Conservation (phyloP, 2,797 vertebrate genomes). For the Cyclopterus lumpus region DNA sequence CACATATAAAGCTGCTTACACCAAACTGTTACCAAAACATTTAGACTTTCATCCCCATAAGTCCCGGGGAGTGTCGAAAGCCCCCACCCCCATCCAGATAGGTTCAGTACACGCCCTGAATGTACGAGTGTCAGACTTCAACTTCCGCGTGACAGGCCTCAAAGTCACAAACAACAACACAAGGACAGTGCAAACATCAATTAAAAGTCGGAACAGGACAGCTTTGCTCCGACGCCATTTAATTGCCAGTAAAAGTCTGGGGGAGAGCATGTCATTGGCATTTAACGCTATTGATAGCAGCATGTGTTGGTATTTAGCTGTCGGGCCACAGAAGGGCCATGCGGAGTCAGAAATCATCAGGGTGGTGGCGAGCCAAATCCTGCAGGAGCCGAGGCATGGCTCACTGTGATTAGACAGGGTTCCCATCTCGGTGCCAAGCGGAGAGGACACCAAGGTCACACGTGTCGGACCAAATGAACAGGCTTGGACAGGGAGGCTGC, state of each 20-base stretch:
- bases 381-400: conserved; percentile 70
- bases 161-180: conserved; percentile 39
- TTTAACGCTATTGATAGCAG: conserved; percentile 74
- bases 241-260: conserved; percentile 70
- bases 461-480: conserved; percentile 32
- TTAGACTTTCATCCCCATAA: not conserved
- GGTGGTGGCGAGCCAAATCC: conserved; percentile 71
- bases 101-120: not conserved
- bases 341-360: conserved; percentile 68
- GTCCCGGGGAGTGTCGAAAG: not conserved
- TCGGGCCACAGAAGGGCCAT: conserved; percentile 66
- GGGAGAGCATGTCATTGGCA: conserved; percentile 76
- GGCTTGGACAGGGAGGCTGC: conserved; percentile 23
- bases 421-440: conserved; percentile 66
- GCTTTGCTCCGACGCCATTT: conserved; percentile 58
- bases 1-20: not conserved
- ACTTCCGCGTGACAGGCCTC: conserved; percentile 14
- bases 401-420: conserved; percentile 71
- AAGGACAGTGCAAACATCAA: conserved; percentile 42
- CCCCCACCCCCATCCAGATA: not conserved
- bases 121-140: not conserved
- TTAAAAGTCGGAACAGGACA: conserved; percentile 53
- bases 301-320: conserved; percentile 77
- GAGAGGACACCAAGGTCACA: conserved; percentile 73
- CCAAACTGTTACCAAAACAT: not conserved